These are phyloP conservation scores for Microcaecilia unicolor DNA, from an alignment of 2,797 vertebrate genomes.

Conservation along the genomic window DNA sequence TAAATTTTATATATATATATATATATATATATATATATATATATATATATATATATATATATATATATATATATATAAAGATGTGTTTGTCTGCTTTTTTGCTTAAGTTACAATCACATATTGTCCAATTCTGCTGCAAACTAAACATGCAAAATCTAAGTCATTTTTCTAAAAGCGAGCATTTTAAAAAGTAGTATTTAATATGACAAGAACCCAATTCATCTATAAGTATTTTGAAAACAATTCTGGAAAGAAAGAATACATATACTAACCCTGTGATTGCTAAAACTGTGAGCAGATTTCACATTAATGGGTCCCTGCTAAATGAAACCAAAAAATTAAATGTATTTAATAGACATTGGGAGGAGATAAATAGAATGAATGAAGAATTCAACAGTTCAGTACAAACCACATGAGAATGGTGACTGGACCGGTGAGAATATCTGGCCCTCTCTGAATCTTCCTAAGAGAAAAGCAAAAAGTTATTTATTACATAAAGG, in stretches of 20 bases:
- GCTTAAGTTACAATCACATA: too few species aligned
- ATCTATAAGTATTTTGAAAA: background rate
- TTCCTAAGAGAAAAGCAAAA: conserved; percentile 67
- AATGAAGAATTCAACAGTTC: conserved; percentile 1
- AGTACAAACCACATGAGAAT: conserved; percentile 81
- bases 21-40: too few species aligned
- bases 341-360: conserved; percentile 20
- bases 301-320: conserved; percentile 59
- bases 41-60: too few species aligned
- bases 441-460: conserved; percentile 83
- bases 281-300: conserved; percentile 46
- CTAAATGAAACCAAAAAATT: conserved; percentile 36
- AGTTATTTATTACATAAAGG: conserved; percentile 21
- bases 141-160: too few species aligned
- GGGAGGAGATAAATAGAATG: conserved; percentile 14
- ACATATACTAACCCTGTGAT: conserved; percentile 68
- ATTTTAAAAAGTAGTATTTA: too few species aligned
- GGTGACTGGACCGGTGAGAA: conserved; percentile 64
- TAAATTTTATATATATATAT: too few species aligned
- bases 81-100: too few species aligned
- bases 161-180: too few species aligned
- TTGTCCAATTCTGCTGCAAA: too few species aligned
- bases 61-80: too few species aligned
- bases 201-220: background rate
- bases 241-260: background rate